Evolutionary conservation across 2,113 vertebrate species (phyloP), one percentile per base, ranked within the genome.

Genomic region (Pan troglodytes): DNA sequence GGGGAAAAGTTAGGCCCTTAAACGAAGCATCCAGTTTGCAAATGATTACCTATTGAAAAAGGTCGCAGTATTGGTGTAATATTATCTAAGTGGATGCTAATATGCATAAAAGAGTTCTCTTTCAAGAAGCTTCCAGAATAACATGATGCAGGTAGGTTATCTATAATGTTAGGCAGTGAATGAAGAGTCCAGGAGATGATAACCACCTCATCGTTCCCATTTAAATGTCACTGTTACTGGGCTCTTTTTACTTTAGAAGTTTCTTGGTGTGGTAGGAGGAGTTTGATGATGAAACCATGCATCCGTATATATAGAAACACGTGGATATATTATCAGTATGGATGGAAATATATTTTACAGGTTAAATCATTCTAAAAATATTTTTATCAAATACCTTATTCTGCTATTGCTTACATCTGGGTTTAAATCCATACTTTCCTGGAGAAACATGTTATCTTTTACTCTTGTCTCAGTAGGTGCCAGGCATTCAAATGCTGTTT

Each of bases 401-500:
- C 25, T 90, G 84, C 79, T 75, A 35, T 64, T 76, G 22, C 59
- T 91, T 94, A 40, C 18, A 30, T 91, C 81, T 93, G 32, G 52
- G 83, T 94, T 93, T 96, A 91, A 95, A 90, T 38, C 9, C 30
- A 17, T 52, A 18, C 57, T 72, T 95, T 87, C 59, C 48, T 72
- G 75, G 48, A 35, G 48, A 89, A 92, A 81, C 16, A 25, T 70
- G 3, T 97, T 52, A 68, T 90, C 45, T 87, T 75, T 95, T 50
- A 50, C 45, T 30, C 45, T 90, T 78, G 22, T 93, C 78, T 81
- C 57, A 20, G 1, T 70, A 22, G 78, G 59, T 83, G 6, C 52
- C 67, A 95, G 67, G 25, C 70, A 83, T 92, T 80, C 76, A 84
- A 86, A 96, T 59, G 25, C 35, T 92, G 0, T 79, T 96, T 93